These are phyloP conservation scores for Cyanocitta stelleri DNA, from an alignment of 2,113 vertebrate species.

Conservation along the genomic window DNA sequence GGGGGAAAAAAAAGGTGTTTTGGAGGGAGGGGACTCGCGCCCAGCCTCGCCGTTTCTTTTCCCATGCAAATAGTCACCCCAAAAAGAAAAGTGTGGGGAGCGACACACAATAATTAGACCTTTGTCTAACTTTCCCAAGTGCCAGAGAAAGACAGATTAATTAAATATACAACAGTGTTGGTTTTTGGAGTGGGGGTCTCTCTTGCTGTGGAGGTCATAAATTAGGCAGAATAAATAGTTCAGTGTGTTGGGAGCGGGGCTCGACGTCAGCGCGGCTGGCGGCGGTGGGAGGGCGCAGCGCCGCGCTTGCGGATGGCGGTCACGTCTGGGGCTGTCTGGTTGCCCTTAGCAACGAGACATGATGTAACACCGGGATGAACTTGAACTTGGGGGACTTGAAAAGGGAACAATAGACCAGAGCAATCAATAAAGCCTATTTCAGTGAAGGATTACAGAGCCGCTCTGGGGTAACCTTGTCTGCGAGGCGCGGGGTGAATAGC, in stretches of 20 bases:
- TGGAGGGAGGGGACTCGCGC: conserved; percentile 40
- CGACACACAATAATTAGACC: conserved; percentile 82
- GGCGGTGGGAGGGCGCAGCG: conserved; percentile 77
- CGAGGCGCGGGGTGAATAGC: conserved; percentile 79
- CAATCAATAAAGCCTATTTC: conserved; percentile 93
- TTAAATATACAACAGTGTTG: conserved; percentile 83
- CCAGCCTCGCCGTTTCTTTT: conserved; percentile 70
- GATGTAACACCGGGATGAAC: conserved; percentile 96
- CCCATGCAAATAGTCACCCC: conserved; percentile 77
- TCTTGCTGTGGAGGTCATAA: conserved; percentile 78
- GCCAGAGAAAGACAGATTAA: conserved; percentile 83
- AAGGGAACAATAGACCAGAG: conserved; percentile 91
- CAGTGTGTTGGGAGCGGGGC: conserved; percentile 79
- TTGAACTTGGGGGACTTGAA: conserved; percentile 95
- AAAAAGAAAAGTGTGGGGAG: conserved; percentile 75
- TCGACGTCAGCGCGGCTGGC: conserved; percentile 74
- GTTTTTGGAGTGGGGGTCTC: conserved; percentile 80
- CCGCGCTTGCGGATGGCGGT: conserved; percentile 91
- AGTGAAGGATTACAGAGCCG: conserved; percentile 91
- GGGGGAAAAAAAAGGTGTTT: conserved; percentile 60
- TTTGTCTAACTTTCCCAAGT: conserved; percentile 87
- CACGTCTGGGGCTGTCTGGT: conserved; percentile 97
- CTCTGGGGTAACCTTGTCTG: conserved; percentile 86
- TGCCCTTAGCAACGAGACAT: conserved; percentile 96
- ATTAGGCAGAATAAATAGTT: conserved; percentile 86